These are phyloP conservation scores for Beris chalybata DNA, from an alignment of 2,888 invertebrate genomes.

Conservation along the genomic window DNA sequence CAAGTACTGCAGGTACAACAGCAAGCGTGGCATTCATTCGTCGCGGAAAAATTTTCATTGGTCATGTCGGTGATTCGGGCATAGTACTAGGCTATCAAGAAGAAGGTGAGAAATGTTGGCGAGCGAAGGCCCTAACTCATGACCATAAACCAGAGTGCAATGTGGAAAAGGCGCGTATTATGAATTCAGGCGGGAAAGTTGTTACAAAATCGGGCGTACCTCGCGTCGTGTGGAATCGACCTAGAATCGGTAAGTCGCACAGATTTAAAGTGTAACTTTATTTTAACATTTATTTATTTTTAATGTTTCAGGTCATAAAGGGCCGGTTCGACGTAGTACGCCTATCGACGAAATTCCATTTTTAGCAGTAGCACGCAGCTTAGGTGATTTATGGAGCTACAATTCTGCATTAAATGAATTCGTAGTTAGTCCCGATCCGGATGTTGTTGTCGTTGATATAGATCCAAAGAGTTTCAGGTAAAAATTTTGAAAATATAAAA, in stretches of 20 bases:
- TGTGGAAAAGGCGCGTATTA: conserved; percentile 81
- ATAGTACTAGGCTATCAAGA: conserved; percentile 86
- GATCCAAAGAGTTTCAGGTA: conserved; percentile 72
- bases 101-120: conserved; percentile 72
- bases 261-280: conserved; percentile 4
- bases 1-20: conserved; percentile 97
- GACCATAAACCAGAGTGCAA: conserved; percentile 95
- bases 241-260: conserved; percentile 64
- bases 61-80: conserved; percentile 98
- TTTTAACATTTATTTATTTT: conserved; percentile 1
- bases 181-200: conserved; percentile 79
- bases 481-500: conserved; percentile 29
- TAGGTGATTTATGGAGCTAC: conserved; percentile 98
- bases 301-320: conserved; percentile 56
- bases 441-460: conserved; percentile 83
- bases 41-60: conserved; percentile 91
- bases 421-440: conserved; percentile 97
- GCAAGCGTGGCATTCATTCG: conserved; percentile 95
- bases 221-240: conserved; percentile 96
- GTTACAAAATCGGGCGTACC: conserved; percentile 81
- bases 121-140: conserved; percentile 77
- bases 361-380: conserved; percentile 91
- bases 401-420: conserved; percentile 88
- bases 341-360: conserved; percentile 93
- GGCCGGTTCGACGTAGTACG: conserved; percentile 87